Conservation (phyloP, 2,797 vertebrate genomes). For the Microctenopoma stevenorrisi region DNA sequence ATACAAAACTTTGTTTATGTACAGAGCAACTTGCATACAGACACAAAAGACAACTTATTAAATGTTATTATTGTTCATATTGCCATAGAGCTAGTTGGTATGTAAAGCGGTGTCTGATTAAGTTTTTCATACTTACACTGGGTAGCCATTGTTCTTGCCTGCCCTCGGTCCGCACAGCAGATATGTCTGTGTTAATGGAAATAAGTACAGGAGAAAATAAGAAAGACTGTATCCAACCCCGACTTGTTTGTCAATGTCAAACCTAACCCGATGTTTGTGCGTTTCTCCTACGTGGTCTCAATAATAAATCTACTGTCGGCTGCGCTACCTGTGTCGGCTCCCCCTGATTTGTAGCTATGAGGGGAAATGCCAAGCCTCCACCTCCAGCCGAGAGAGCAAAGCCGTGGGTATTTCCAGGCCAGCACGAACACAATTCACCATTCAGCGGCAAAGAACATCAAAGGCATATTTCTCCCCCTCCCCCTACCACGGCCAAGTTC, state of each 20-base stretch:
- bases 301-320: slow-evolving; percentile 27
- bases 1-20: background rate
- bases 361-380: slow-evolving; percentile 77
- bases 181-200: slow-evolving; percentile 68
- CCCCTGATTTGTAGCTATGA: slow-evolving; percentile 44
- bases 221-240: slow-evolving; percentile 24
- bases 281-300: slow-evolving; percentile 32
- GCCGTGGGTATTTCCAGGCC: slow-evolving; percentile 84
- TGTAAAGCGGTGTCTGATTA: background rate
- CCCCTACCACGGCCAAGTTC: slow-evolving; percentile 81
- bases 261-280: slow-evolving; percentile 15
- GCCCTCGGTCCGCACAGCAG: slow-evolving; percentile 83
- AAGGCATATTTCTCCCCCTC: slow-evolving; percentile 82
- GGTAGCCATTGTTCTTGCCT: slow-evolving; percentile 86
- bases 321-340: slow-evolving; percentile 59
- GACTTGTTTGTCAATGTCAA: slow-evolving; percentile 18
- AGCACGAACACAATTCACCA: slow-evolving; percentile 82
- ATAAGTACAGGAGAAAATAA: slow-evolving; percentile 25
- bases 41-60: too few relatives aligned
- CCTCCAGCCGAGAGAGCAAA: slow-evolving; percentile 73
- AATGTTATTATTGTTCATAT: background rate
- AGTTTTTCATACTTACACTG: slow-evolving; percentile 82
- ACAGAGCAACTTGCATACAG: background rate
- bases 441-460: slow-evolving; percentile 81
- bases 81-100: background rate